A percentile compares a stretch with the other conserved stretches of the same genome.
Evolutionary conservation across 2,797 vertebrate genomes (phyloP).

Genomic region (Melanotaenia boesemani): DNA sequence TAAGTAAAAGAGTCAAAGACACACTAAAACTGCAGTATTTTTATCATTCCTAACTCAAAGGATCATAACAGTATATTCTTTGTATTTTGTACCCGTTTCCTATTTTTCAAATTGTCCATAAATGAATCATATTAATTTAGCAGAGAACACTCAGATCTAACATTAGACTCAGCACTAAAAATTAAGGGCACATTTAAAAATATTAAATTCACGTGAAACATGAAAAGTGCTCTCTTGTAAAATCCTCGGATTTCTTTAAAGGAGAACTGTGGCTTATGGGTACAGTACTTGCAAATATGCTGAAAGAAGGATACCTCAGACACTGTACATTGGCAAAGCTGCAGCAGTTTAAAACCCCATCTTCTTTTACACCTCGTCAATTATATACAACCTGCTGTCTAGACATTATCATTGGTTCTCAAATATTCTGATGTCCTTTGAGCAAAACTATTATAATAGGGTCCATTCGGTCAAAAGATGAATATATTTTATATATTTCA

Average conservation of each 20-base stretch:
- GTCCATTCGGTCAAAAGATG: background rate
- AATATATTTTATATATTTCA: background rate
- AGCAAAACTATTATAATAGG: background rate
- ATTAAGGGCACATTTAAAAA: background rate
- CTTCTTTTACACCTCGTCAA: conserved; percentile 86
- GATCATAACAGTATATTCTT: background rate
- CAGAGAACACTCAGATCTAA: background rate
- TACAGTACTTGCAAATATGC: conserved; percentile 17
- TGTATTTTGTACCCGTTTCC: background rate
- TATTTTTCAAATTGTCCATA: background rate
- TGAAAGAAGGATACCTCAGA: conserved; percentile 36
- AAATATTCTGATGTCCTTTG: conserved; percentile 40
- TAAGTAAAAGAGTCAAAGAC: conserved; percentile 9
- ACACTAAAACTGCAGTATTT: conserved; percentile 4
- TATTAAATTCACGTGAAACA: background rate
- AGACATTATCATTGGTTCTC: conserved; percentile 71
- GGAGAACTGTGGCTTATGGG: conserved; percentile 3
- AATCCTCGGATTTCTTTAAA: conserved; percentile 6
- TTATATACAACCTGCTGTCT: conserved; percentile 82
- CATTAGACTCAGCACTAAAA: background rate
- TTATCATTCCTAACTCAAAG: background rate
- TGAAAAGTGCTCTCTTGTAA: background rate
- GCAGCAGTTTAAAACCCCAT: conserved; percentile 72
- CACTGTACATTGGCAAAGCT: conserved; percentile 62
- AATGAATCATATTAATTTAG: background rate